Evolutionary conservation across 1,140 invertebrate species (phyloP).

Genomic region (Drosophila nigromelanica): DNA sequence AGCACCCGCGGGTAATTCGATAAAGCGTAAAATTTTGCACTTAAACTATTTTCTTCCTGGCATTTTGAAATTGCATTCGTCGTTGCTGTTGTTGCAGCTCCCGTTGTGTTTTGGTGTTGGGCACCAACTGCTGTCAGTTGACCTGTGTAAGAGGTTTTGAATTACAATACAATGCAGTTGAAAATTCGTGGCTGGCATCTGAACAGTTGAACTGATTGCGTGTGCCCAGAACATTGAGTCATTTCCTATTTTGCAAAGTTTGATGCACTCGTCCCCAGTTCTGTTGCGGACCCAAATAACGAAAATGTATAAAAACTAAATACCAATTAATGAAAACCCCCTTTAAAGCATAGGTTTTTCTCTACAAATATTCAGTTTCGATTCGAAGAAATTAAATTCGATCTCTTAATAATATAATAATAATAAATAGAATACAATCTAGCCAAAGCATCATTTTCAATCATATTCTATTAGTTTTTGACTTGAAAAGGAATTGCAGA

Average conservation of each 20-base stretch:
- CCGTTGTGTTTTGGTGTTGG: slow-evolving; percentile 24
- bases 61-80: slow-evolving; percentile 62
- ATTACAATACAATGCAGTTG: slow-evolving; percentile 52
- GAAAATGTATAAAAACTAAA: too few relatives aligned
- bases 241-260: neutral
- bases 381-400: too few relatives aligned
- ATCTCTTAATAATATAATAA: too few relatives aligned
- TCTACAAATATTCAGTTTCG: too few relatives aligned
- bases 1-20: slow-evolving; percentile 81
- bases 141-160: slow-evolving; percentile 54
- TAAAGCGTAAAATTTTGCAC: slow-evolving; percentile 83
- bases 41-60: slow-evolving; percentile 77
- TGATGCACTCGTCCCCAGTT: neutral
- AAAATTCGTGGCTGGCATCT: slow-evolving; percentile 22
- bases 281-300: too few relatives aligned
- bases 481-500: too few relatives aligned
- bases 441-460: too few relatives aligned
- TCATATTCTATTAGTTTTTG: too few relatives aligned
- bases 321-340: too few relatives aligned
- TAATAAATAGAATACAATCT: too few relatives aligned
- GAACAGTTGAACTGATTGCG: slow-evolving; percentile 67
- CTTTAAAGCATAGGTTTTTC: too few relatives aligned
- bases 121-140: slow-evolving; percentile 50
- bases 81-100: slow-evolving; percentile 54
- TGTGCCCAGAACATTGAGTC: slow-evolving; percentile 11